Evolutionary conservation across 2,888 invertebrate species (phyloP), one percentile per base, ranked within the genome.

Genomic region (Halictus quadricinctus): DNA sequence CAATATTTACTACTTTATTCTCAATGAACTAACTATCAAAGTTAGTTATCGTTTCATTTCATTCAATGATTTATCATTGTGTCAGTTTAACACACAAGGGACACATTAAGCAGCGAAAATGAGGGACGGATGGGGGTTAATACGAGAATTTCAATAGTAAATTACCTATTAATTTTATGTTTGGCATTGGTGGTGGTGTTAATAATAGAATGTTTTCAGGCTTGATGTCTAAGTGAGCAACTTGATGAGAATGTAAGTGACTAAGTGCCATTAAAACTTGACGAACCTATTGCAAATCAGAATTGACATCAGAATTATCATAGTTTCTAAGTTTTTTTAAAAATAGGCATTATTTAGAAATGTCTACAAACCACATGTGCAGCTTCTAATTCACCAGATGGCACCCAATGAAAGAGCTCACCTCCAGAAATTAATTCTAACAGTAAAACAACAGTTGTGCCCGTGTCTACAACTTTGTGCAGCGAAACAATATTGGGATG

Each of bases 211-310:
- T 95, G 93, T 96, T 97, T 93, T 97, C 96, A 75, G 96, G 96
- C 95, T 97, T 97, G 85, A 97, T 95, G 93, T 97, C 97, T 87
- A 97, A 94, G 94, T 97, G 97, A 85, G 96, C 96, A 87, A 97
- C 96, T 91, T 95, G 95, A 90, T 95, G 95, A 72, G 95, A 95
- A 94, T 97, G 97, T 92, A 97, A 95, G 91, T 97, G 96, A 89
- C 95, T 94, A 60, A 97, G 94, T 36, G 96, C 96, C 85, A 95
- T 95, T 81, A 97, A 95, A 87, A 97, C 96, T 94, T 97, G 96
- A 87, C 94, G 92, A 73, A 95, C 94, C 93, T 95, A 66, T 43
- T 66, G n/a, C 69, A 12, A 85, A 80, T 86, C 73, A 73, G 84
- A 72, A 75, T 80, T 18, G 4, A 64, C 29, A 60, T 48, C 43